Base-by-base conservation (phyloP, 23 tunicate species). In the Ascidia mentula region DNA sequence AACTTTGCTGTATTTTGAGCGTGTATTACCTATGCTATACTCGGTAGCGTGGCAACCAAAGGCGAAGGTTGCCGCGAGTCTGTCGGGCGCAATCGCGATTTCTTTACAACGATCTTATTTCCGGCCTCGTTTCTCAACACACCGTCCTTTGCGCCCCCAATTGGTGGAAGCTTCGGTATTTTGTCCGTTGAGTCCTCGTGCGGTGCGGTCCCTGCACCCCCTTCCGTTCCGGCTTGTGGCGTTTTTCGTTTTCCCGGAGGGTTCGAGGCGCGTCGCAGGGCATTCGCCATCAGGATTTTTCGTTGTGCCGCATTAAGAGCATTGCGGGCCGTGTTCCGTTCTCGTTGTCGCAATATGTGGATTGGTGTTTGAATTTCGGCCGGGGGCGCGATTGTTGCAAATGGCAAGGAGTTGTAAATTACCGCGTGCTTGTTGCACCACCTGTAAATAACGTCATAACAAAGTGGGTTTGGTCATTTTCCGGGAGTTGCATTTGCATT, bases 371-470 rank as follows among this genome's bases (percentile, higher is more conserved):
- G 70, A 2, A 75, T 79, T 1, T 45, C 32, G 31, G 65, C 9
- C 8, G 94, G 80, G 8, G 76, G 9, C 24, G 39, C 32, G 24
- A 89, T 72, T 40, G 73, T 31, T 35, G 78, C 84, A 60, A 72
- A 89, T 37, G 94, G 97, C 73, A 91, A 80, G 20, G 84, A 37
- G 46, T 82, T 86, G 76, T 75, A 91, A 3, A 91, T 78, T 0
- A 80, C 60, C 0, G 89, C 82, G 53, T 91, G 84, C 45, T 82
- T 81, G 80, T 82, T 87, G 72, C 80, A 70, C 97, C 90, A 91
- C 31, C 97, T n/a, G n/a, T n/a, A n/a, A n/a, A n/a, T n/a, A n/a
- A n/a, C n/a, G n/a, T n/a, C n/a, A n/a, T n/a, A n/a, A n/a, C n/a
- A n/a, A n/a, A n/a, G n/a, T n/a, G n/a, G n/a, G n/a, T n/a, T n/a